Evolutionary conservation across 2,888 invertebrate genomes (phyloP).

Genomic region (Tipula helvola): DNA sequence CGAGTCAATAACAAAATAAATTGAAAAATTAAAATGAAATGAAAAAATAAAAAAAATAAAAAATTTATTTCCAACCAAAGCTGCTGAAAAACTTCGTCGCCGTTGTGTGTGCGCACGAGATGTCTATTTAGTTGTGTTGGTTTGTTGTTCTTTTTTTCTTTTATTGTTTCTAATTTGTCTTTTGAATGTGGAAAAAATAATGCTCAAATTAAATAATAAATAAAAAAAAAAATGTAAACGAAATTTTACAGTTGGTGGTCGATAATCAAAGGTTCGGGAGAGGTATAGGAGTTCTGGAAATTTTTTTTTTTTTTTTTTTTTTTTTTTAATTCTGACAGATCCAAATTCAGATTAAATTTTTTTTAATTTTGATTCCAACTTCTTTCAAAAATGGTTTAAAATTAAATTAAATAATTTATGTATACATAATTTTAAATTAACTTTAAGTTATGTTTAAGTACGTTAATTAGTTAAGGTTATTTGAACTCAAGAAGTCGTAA

Average conservation of each 20-base stretch:
- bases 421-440: too few species aligned
- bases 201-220: background rate
- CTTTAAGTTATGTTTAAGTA: too few species aligned
- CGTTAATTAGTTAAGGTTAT: too few species aligned
- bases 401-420: too few species aligned
- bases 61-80: background rate
- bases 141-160: background rate
- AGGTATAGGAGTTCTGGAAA: too few species aligned
- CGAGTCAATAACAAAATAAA: background rate
- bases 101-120: background rate
- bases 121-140: background rate
- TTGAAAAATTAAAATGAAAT: background rate
- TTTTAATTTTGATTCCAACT: too few species aligned
- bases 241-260: background rate
- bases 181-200: background rate
- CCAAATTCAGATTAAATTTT: too few species aligned
- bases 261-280: background rate
- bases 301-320: too few species aligned
- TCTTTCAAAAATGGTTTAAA: too few species aligned
- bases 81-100: background rate
- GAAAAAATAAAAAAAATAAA: background rate
- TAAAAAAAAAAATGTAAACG: background rate
- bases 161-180: background rate
- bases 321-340: too few species aligned
- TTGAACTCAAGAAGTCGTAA: too few species aligned